Percentiles rank a stretch among this genome's conserved stretches.
phyloP scores from a whole-genome alignment of 2,113 vertebrate species.

The Pelusios castaneus region DNA sequence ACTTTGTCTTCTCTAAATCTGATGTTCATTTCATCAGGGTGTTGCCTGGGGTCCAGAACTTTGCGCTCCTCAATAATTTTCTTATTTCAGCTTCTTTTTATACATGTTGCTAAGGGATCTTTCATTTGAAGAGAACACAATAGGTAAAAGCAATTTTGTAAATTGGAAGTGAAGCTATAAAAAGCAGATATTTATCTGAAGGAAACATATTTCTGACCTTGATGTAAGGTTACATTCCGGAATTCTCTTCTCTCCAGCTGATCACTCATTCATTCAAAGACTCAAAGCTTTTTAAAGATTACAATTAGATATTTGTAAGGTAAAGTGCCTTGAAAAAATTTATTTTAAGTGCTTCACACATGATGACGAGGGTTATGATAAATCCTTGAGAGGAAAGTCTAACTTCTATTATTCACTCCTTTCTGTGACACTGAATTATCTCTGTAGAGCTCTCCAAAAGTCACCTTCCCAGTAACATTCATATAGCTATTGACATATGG shows the following conservation, averaged over 20 bases:
- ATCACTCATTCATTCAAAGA: not conserved
- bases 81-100: slow-evolving; percentile 15
- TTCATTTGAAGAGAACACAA: slow-evolving; percentile 15
- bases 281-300: not conserved
- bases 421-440: slow-evolving; percentile 47
- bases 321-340: slow-evolving; percentile 31
- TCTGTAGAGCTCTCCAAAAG: slow-evolving; percentile 56
- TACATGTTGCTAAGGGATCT: slow-evolving; percentile 10
- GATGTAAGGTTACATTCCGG: not conserved
- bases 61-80: slow-evolving; percentile 21
- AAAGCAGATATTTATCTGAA: not conserved
- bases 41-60: slow-evolving; percentile 16
- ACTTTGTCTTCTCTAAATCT: slow-evolving; percentile 57
- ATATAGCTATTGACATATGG: not conserved
- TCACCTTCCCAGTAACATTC: slow-evolving; percentile 49
- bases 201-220: not conserved
- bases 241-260: not conserved
- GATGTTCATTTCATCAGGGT: slow-evolving; percentile 12
- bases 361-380: not conserved
- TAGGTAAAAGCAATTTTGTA: not conserved
- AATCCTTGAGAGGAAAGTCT: slow-evolving; percentile 36
- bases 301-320: not conserved
- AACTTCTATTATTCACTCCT: slow-evolving; percentile 63
- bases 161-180: not conserved
- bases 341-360: slow-evolving; percentile 13